Evolutionary conservation across 2,888 invertebrate species (phyloP).

Genomic region (Noctua comes): DNA sequence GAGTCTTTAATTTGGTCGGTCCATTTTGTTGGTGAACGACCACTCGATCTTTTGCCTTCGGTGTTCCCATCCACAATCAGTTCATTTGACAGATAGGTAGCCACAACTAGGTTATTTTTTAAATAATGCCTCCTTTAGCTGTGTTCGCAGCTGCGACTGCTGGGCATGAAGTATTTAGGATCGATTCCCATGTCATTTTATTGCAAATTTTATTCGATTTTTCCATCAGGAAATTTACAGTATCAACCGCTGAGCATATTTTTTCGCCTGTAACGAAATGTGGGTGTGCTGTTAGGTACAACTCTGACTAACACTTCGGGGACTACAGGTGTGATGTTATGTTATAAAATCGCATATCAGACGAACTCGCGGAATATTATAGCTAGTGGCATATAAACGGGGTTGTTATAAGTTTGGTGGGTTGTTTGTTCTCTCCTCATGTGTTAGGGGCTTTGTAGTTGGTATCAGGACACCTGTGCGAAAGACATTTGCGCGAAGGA

Average conservation of each 20-base stretch:
- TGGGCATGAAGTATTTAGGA: too few relatives aligned
- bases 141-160: background rate
- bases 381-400: background rate
- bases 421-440: background rate
- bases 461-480: too few relatives aligned
- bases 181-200: background rate
- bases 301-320: background rate
- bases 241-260: too few relatives aligned
- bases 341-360: background rate
- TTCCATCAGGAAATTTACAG: background rate
- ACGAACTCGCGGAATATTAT: background rate
- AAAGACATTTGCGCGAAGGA: too few relatives aligned
- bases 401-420: background rate
- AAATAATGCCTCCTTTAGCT: background rate
- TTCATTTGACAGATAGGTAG: too few relatives aligned
- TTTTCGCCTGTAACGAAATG: background rate
- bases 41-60: too few relatives aligned
- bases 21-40: too few relatives aligned
- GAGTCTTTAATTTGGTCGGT: too few relatives aligned
- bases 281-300: background rate
- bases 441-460: background rate
- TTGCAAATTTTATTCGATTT: background rate
- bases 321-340: background rate
- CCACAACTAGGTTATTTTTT: background rate
- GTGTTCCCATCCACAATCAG: too few relatives aligned